Evolutionary conservation across 1,140 invertebrate species (phyloP).

Genomic region (Orchesella cincta): DNA sequence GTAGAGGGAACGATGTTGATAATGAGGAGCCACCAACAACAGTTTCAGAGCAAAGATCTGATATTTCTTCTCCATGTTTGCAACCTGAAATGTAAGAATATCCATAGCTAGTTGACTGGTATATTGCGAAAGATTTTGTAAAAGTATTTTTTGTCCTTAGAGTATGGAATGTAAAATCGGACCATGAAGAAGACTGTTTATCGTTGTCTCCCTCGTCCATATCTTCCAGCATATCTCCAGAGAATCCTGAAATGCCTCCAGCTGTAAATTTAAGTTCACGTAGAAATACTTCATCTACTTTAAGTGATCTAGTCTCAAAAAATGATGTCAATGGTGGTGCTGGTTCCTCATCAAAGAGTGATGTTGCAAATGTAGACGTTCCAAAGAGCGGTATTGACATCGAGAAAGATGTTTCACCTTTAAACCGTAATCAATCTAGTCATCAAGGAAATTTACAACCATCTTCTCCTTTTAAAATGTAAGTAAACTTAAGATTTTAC

Average conservation of each 20-base stretch:
- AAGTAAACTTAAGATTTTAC: too few species aligned
- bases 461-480: too few species aligned
- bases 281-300: too few species aligned
- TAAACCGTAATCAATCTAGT: too few species aligned
- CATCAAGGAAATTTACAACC: too few species aligned
- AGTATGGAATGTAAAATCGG: not conserved
- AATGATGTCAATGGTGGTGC: too few species aligned
- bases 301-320: too few species aligned
- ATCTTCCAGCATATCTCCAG: constrained; percentile 12
- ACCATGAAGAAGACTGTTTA: not conserved
- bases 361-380: too few species aligned
- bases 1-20: not conserved
- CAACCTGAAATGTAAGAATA: not conserved
- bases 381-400: not conserved
- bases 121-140: not conserved
- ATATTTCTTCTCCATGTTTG: not conserved
- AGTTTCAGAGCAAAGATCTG: not conserved
- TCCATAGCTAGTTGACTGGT: not conserved
- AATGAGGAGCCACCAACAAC: not conserved
- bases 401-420: too few species aligned
- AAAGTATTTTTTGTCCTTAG: not conserved
- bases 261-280: too few species aligned
- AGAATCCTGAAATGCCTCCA: not conserved
- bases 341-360: too few species aligned
- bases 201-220: not conserved